Percentiles rank a stretch among this genome's conserved stretches.
Evolutionary conservation across 2,888 invertebrate species (phyloP).

Genomic region (Gisinianus flammeolus): DNA sequence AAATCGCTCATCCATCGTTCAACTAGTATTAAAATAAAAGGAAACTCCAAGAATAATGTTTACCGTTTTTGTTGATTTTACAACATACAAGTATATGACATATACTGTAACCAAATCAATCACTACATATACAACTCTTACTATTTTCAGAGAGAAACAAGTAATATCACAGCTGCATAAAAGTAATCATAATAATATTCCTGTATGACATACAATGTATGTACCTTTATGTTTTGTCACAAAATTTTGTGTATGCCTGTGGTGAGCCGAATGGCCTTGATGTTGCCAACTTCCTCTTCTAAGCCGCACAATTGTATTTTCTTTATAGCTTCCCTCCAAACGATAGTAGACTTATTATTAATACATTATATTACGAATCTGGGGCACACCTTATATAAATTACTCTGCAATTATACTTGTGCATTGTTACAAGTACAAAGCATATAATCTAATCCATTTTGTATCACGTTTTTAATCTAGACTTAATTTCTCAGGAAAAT

Average conservation of each 20-base stretch:
- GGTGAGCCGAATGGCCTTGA: not conserved
- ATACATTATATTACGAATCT: not conserved
- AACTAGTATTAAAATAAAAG: not conserved
- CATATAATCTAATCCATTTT: slow-evolving; percentile 8
- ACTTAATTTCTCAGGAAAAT: not conserved
- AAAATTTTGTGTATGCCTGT: too few relatives aligned
- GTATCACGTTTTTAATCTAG: slow-evolving; percentile 16
- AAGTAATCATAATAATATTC: not conserved
- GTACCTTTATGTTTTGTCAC: too few relatives aligned
- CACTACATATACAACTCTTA: too few relatives aligned
- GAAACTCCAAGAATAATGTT: too few relatives aligned
- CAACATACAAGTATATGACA: not conserved
- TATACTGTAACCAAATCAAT: too few relatives aligned
- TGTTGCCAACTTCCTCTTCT: not conserved
- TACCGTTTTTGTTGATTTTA: not conserved
- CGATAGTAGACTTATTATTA: not conserved
- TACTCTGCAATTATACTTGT: slow-evolving; percentile 21
- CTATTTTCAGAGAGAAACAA: too few relatives aligned
- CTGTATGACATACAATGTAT: too few relatives aligned
- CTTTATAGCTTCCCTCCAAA: not conserved
- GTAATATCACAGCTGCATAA: too few relatives aligned
- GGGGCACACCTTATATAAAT: slow-evolving; percentile 22
- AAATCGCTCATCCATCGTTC: not conserved
- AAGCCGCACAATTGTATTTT: not conserved
- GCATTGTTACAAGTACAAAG: not conserved